Evolutionary conservation across 1,140 invertebrate genomes (phyloP).

Genomic region (Melitaea cinxia): DNA sequence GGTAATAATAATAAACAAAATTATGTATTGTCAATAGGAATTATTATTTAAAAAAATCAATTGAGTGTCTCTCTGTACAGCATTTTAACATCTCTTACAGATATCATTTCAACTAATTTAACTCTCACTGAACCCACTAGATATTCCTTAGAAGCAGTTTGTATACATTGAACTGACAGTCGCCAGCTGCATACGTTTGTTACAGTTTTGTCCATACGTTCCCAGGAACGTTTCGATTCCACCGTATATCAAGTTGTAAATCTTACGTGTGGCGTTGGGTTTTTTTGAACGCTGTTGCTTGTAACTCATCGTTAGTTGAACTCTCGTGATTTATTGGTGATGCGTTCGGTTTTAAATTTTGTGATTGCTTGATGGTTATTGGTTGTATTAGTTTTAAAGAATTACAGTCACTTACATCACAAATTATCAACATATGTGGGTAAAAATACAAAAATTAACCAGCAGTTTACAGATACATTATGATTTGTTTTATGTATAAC

Average conservation of each 20-base stretch:
- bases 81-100: too few species aligned
- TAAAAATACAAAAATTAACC: too few species aligned
- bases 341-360: background rate
- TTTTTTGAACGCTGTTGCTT: constrained; percentile 7
- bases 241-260: constrained; percentile 5
- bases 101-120: background rate
- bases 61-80: too few species aligned
- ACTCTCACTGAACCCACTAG: constrained; percentile 18
- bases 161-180: constrained; percentile 43
- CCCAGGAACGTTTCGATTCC: constrained; percentile 7
- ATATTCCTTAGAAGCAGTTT: constrained; percentile 33
- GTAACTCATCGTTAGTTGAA: constrained; percentile 1
- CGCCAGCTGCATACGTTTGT: constrained; percentile 42
- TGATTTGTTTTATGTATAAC: too few species aligned
- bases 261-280: background rate
- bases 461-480: too few species aligned
- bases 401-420: too few species aligned
- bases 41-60: too few species aligned
- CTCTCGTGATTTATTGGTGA: background rate
- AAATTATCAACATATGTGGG: too few species aligned
- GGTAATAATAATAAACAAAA: too few species aligned
- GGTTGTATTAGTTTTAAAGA: too few species aligned
- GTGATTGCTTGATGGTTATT: background rate
- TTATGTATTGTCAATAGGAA: too few species aligned
- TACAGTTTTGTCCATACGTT: constrained; percentile 29